Percentiles rank a stretch among this genome's conserved stretches.
phyloP scores from a whole-genome alignment of 2,888 invertebrate species.

The Parnassius glacialis region DNA sequence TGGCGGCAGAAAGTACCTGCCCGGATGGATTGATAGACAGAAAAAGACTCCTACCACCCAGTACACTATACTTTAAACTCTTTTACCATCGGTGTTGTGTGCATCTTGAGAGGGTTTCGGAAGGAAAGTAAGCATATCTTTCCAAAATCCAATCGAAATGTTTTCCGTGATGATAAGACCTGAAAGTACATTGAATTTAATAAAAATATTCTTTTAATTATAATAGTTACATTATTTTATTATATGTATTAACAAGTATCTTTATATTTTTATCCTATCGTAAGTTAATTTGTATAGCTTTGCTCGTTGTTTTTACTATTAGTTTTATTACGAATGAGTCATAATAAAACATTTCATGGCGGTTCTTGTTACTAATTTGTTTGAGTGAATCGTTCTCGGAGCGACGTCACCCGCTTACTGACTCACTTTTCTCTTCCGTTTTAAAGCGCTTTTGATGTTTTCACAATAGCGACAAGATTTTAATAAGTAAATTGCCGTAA shows the following conservation, averaged over 20 bases:
- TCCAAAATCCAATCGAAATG: too few relatives aligned
- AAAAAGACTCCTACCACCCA: too few relatives aligned
- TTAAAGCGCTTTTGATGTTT: slow-evolving; percentile 43
- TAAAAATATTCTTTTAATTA: not conserved
- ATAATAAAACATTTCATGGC: slow-evolving; percentile 30
- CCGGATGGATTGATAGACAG: too few relatives aligned
- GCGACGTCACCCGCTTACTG: slow-evolving; percentile 54
- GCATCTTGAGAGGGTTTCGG: too few relatives aligned
- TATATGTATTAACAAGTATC: not conserved
- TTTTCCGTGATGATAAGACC: not conserved
- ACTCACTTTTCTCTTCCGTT: slow-evolving; percentile 48
- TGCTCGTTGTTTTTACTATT: slow-evolving; percentile 6
- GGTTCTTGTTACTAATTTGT: slow-evolving; percentile 22
- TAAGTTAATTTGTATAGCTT: not conserved
- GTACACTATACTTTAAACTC: too few relatives aligned
- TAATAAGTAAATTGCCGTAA: slow-evolving; percentile 24
- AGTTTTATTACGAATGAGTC: slow-evolving; percentile 31
- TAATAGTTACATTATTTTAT: not conserved
- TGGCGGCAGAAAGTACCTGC: too few relatives aligned
- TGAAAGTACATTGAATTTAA: slow-evolving; percentile 10
- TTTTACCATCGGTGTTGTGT: too few relatives aligned
- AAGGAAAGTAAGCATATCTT: too few relatives aligned
- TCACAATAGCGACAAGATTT: slow-evolving; percentile 45
- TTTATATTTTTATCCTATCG: too few relatives aligned
- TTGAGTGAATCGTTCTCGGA: slow-evolving; percentile 35